Base-by-base conservation (phyloP, 1,140 invertebrate species). In the Ceratina calcarata region DNA sequence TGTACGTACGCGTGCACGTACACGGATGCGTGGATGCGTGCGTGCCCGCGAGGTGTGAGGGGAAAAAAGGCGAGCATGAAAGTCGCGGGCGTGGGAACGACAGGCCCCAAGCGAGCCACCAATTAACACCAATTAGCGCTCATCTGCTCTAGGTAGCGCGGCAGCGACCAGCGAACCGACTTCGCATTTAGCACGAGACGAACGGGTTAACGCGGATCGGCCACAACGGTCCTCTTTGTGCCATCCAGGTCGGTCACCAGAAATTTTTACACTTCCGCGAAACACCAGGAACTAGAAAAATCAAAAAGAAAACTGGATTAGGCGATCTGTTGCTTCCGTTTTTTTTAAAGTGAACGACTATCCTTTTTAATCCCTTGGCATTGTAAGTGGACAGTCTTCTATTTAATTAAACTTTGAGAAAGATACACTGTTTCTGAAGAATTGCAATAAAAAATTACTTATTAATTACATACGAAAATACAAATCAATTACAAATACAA, bases 61-160 rank as follows among this genome's bases (percentile, higher is more conserved):
- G 72, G 78, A 81, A 77, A 85, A 84, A 80, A 78, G 68, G 80
- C 86, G 86, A 84, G 84, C 81, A 87, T 82, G 84, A 87, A 87
- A 87, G 86, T 87, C 86, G 86, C 85, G 83, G 83, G 83, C 84
- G 87, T 88, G 87, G 87, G 87, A 88, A 88, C 86, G 87, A 57
- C 68, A 70, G 81, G 71, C 78, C 78, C 82, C 85, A 81, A 85
- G 87, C 78, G 87, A 87, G 82, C 82, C 85, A 88, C 76, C 87
- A 88, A 88, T 88, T 88, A 88, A 88, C 87, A 88, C 85, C 87
- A 88, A 88, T 88, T 88, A 88, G 76, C 82, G 84, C 86, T 88
- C 86, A 88, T 88, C 86, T 88, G 86, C 87, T 88, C 86, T 88
- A 88, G 87, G 87, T 88, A 88, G 86, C 80, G 86, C 80, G 71